Percentiles rank a stretch among this genome's conserved stretches.
Conservation (phyloP, 2,797 vertebrate genomes). For the Acropternis orthonyx region DNA sequence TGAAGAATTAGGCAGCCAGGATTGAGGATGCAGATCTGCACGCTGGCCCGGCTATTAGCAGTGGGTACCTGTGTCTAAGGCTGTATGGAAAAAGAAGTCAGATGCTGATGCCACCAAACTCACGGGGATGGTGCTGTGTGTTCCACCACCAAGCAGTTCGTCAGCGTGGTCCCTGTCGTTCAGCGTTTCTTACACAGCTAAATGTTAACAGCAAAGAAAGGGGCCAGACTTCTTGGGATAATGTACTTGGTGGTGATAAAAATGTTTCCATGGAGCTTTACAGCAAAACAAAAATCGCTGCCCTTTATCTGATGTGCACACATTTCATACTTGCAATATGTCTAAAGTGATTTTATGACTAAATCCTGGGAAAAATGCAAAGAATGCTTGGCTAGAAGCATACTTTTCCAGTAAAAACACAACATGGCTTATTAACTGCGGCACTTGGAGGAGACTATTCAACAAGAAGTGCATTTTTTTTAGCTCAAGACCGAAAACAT, state of each 20-base stretch:
- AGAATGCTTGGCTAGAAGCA: conserved; percentile 76
- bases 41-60: fast-evolving
- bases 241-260: conserved; percentile 44
- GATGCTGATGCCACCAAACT: background rate
- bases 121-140: fast-evolving
- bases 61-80: background rate
- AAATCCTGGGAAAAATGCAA: conserved; percentile 80
- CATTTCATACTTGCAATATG: conserved; percentile 73
- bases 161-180: background rate
- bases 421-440: conserved; percentile 67
- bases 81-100: fast-evolving
- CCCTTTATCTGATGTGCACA: conserved; percentile 73
- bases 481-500: conserved; percentile 61
- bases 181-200: background rate
- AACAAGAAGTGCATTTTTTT: conserved; percentile 64
- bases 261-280: conserved; percentile 56
- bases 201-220: background rate
- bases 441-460: conserved; percentile 68
- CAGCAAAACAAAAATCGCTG: conserved; percentile 59
- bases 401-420: conserved; percentile 79
- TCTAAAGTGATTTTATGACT: conserved; percentile 74
- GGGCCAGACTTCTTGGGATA: conserved; percentile 43
- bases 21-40: background rate
- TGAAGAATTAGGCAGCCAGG: background rate
- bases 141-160: background rate